Conservation (phyloP, 2,888 invertebrate species). For the Apomyelois bistriatella region DNA sequence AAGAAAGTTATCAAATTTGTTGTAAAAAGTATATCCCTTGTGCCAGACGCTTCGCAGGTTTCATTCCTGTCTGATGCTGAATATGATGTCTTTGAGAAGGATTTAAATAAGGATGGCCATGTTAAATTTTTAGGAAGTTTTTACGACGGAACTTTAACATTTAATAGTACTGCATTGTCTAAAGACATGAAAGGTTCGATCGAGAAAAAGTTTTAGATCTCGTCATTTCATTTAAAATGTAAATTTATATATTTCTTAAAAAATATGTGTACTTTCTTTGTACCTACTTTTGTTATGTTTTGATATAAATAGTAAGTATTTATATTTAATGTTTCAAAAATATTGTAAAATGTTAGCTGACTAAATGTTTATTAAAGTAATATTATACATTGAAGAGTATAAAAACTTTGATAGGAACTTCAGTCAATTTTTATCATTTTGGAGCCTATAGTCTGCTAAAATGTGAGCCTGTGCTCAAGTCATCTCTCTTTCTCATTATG, state of each 20-base stretch:
- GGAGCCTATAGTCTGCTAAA: too few species aligned
- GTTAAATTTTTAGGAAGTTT: constrained; percentile 1
- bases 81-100: constrained; percentile 6
- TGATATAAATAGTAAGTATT: background rate
- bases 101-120: background rate
- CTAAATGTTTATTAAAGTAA: background rate
- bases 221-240: background rate
- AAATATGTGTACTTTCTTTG: background rate
- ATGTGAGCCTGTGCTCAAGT: too few species aligned
- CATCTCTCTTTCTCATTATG: too few species aligned
- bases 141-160: background rate
- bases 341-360: constrained; percentile 1
- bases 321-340: background rate
- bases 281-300: background rate
- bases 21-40: constrained; percentile 41
- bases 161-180: background rate
- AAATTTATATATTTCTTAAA: background rate
- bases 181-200: background rate
- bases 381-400: too few species aligned
- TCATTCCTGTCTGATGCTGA: background rate
- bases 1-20: constrained; percentile 50
- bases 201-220: background rate
- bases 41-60: constrained; percentile 24
- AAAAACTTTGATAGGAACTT: too few species aligned
- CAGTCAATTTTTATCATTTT: too few species aligned